Percentiles rank a stretch among this genome's conserved stretches.
phyloP scores from a whole-genome alignment of 2,797 vertebrate genomes.

The Pseudochirops cupreus region DNA sequence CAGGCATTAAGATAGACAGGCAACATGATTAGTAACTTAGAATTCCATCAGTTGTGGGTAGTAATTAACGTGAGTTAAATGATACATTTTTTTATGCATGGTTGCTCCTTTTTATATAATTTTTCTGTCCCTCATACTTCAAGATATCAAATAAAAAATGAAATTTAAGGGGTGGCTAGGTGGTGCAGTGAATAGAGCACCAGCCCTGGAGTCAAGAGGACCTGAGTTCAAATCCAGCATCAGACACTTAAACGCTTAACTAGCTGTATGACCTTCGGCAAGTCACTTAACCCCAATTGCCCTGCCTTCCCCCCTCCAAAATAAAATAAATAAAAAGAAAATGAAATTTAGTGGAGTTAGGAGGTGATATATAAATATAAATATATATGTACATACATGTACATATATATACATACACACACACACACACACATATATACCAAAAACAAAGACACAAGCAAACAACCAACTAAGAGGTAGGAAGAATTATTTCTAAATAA shows the following conservation, averaged over 20 bases:
- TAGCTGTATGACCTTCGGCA: no score
- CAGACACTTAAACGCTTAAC: no score
- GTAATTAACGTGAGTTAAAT: neutral
- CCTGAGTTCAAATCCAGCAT: no score
- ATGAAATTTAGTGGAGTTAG: neutral
- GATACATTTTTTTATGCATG: neutral
- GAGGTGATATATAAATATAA: neutral
- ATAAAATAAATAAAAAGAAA: neutral
- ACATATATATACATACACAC: no score
- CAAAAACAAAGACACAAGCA: no score
- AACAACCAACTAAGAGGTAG: neutral
- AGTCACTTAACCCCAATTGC: no score
- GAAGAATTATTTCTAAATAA: neutral
- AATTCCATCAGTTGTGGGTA: conserved; percentile 11
- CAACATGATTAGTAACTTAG: conserved; percentile 11
- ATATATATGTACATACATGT: no score
- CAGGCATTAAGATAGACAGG: conserved; percentile 22
- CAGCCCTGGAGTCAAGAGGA: no score
- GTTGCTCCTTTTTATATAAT: conserved; percentile 43
- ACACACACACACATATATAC: neutral
- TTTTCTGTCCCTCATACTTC: conserved; percentile 39
- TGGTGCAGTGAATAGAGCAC: no score
- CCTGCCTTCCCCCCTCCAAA: no score
- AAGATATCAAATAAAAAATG: conserved; percentile 31
- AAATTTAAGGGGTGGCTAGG: neutral